Percentiles rank a stretch among this genome's conserved stretches.
Conservation (phyloP, 1,140 invertebrate species). For the Asobara japonica region DNA sequence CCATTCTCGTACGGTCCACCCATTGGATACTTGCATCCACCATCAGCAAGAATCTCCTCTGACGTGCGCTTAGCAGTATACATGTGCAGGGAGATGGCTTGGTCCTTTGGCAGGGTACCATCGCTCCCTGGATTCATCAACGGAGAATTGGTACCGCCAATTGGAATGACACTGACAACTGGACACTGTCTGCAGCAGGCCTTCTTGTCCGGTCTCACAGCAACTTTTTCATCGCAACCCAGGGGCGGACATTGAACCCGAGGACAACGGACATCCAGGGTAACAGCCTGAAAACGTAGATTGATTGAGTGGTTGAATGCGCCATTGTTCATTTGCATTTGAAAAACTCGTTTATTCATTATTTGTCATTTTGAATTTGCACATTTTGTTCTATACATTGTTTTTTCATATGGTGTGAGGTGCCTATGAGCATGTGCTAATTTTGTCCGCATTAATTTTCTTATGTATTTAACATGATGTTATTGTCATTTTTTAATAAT, state of each 20-base stretch:
- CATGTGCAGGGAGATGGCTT: slow-evolving; percentile 48
- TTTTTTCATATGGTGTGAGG: no score
- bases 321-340: no score
- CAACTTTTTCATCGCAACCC: slow-evolving; percentile 76
- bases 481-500: no score
- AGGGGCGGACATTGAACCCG: slow-evolving; percentile 78
- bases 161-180: slow-evolving; percentile 48
- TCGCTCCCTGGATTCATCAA: slow-evolving; percentile 42
- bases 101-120: slow-evolving; percentile 49
- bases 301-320: no score
- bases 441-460: no score
- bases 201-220: slow-evolving; percentile 76
- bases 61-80: slow-evolving; percentile 54
- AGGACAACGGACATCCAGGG: slow-evolving; percentile 79
- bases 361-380: no score
- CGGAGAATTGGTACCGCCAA: slow-evolving; percentile 37
- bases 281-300: no score
- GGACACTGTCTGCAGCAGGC: slow-evolving; percentile 84
- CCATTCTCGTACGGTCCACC: slow-evolving; percentile 80
- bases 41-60: slow-evolving; percentile 76
- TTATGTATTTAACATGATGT: no score
- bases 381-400: no score
- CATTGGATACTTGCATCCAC: slow-evolving; percentile 80
- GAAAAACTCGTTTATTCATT: no score
- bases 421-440: no score